Evolutionary conservation across 1,140 invertebrate species (phyloP).

Genomic region (Druon quercuslanigerum): DNA sequence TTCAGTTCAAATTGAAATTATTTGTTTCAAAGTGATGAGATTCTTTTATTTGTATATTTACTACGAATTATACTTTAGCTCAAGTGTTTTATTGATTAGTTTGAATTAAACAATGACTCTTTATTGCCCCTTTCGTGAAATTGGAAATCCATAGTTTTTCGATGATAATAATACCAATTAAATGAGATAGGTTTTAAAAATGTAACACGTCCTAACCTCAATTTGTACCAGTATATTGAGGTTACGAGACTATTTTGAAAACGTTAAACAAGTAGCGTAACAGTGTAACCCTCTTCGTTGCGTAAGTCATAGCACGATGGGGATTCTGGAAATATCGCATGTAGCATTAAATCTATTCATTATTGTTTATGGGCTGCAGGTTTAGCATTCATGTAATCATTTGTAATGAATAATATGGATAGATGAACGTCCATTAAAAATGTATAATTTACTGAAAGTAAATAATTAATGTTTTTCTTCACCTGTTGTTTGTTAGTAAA

Average conservation of each 20-base stretch:
- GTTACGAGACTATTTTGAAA: constrained; percentile 29
- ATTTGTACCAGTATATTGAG: not conserved
- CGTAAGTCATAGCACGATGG: not conserved
- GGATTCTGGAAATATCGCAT: constrained; percentile 20
- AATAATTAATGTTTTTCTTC: too few relatives aligned
- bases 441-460: too few relatives aligned
- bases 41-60: too few relatives aligned
- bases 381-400: not conserved
- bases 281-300: not conserved
- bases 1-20: too few relatives aligned
- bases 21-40: too few relatives aligned
- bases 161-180: not conserved
- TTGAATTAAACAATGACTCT: constrained; percentile 2
- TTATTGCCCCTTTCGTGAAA: not conserved
- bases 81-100: not conserved
- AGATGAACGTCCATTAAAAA: not conserved
- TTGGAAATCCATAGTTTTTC: not conserved
- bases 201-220: not conserved
- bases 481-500: too few relatives aligned
- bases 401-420: not conserved
- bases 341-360: not conserved
- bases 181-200: not conserved
- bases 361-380: not conserved
- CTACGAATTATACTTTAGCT: not conserved
- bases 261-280: constrained; percentile 17